Conservation (phyloP, 2,113 vertebrate genomes). For the Mobula hypostoma region DNA sequence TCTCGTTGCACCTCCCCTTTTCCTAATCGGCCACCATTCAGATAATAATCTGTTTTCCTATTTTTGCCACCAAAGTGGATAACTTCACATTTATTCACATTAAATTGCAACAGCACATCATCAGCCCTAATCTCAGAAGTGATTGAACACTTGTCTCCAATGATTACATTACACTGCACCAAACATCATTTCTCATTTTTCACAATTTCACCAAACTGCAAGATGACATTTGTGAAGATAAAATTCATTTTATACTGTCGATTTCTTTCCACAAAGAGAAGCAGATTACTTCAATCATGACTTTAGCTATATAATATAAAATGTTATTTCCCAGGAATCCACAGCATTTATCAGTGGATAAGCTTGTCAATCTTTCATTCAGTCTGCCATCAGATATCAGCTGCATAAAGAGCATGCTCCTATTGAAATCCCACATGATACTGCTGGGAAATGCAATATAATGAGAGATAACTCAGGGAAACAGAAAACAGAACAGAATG, state of each 20-base stretch:
- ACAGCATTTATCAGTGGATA: neutral
- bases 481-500: neutral
- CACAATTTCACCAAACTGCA: neutral
- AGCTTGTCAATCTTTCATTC: conserved; percentile 18
- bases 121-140: neutral
- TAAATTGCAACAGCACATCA: neutral
- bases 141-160: neutral
- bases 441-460: neutral
- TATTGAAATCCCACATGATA: neutral
- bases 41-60: too few relatives aligned
- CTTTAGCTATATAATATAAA: neutral
- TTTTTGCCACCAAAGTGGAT: too few relatives aligned
- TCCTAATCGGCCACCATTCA: too few relatives aligned
- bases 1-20: too few relatives aligned
- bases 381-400: conserved; percentile 3
- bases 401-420: neutral
- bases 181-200: conserved; percentile 8
- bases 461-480: neutral
- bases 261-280: neutral
- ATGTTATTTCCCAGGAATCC: conserved; percentile 1
- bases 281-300: conserved; percentile 14
- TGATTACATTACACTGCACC: neutral
- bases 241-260: conserved; percentile 1
- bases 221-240: neutral
- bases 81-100: too few relatives aligned